Evolutionary conservation across 2,888 invertebrate genomes (phyloP).

Genomic region (Crocallis elinguaria): DNA sequence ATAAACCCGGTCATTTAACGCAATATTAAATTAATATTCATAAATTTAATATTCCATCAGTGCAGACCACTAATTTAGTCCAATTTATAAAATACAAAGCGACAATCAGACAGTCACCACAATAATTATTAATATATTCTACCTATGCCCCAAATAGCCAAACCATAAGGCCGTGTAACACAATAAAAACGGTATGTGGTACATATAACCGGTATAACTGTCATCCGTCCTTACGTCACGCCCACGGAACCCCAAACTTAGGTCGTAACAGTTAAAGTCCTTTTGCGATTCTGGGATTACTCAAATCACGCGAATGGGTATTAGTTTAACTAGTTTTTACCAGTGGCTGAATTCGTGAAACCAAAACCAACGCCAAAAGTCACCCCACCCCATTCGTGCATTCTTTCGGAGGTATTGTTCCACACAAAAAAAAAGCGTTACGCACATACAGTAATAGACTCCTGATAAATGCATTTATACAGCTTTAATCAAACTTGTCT

Average conservation of each 20-base stretch:
- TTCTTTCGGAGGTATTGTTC: neutral
- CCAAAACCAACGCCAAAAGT: too few relatives aligned
- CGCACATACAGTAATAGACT: neutral
- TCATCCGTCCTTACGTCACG: slow-evolving; percentile 44
- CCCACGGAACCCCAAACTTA: slow-evolving; percentile 36
- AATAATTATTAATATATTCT: slow-evolving; percentile 14
- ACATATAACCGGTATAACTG: slow-evolving; percentile 43
- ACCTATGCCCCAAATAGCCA: slow-evolving; percentile 17
- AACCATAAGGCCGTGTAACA: slow-evolving; percentile 23
- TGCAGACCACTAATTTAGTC: too few relatives aligned
- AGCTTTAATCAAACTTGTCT: neutral
- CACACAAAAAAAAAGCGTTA: neutral
- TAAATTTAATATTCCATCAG: too few relatives aligned
- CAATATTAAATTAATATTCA: too few relatives aligned
- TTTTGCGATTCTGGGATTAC: slow-evolving; percentile 5
- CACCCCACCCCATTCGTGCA: neutral
- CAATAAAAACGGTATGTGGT: slow-evolving; percentile 40
- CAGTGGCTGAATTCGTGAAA: too few relatives aligned
- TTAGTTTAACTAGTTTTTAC: too few relatives aligned
- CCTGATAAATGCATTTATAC: neutral
- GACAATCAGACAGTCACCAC: neutral
- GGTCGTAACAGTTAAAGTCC: slow-evolving; percentile 8
- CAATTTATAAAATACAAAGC: neutral
- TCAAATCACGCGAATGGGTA: too few relatives aligned
- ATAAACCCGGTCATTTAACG: too few relatives aligned